These are phyloP conservation scores for Falcaria lacertinaria DNA, from an alignment of 2,888 invertebrate species.

Conservation along the genomic window DNA sequence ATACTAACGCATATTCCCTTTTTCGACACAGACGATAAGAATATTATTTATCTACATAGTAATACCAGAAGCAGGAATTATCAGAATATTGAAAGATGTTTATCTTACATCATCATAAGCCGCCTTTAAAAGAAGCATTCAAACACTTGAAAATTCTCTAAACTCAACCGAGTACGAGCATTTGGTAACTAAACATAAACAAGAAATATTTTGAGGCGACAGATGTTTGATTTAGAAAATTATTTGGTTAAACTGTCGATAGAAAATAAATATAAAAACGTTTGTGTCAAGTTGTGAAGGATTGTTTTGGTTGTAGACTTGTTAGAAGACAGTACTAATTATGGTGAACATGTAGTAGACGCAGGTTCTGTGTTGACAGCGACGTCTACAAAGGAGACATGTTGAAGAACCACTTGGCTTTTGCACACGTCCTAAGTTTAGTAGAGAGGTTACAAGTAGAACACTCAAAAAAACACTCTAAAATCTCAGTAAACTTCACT, in stretches of 20 bases:
- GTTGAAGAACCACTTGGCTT: slow-evolving; percentile 68
- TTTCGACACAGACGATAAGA: slow-evolving; percentile 3
- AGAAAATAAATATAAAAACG: slow-evolving; percentile 4
- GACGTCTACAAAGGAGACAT: slow-evolving; percentile 59
- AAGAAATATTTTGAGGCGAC: slow-evolving; percentile 6
- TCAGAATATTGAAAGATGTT: slow-evolving; percentile 9
- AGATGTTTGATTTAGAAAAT: neutral
- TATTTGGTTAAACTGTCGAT: slow-evolving; percentile 4
- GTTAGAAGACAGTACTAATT: slow-evolving; percentile 2
- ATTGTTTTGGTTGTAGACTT: no score
- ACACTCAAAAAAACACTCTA: no score
- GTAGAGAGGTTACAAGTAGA: slow-evolving; percentile 37
- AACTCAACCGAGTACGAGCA: slow-evolving; percentile 18
- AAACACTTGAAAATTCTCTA: slow-evolving; percentile 28
- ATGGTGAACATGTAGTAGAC: slow-evolving; percentile 9
- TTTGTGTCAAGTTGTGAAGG: neutral
- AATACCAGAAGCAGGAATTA: neutral
- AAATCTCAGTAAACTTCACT: slow-evolving; percentile 43
- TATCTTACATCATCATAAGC: slow-evolving; percentile 18
- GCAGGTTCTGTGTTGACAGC: slow-evolving; percentile 18
- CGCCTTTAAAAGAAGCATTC: slow-evolving; percentile 25
- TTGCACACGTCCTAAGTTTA: slow-evolving; percentile 43
- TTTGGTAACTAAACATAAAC: slow-evolving; percentile 30
- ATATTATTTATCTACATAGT: neutral
- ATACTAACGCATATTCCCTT: slow-evolving; percentile 7